A percentile compares a stretch with the other conserved stretches of the same genome.
Conservation (phyloP, 1,140 invertebrate genomes). For the Lepidotrigona ventralis region DNA sequence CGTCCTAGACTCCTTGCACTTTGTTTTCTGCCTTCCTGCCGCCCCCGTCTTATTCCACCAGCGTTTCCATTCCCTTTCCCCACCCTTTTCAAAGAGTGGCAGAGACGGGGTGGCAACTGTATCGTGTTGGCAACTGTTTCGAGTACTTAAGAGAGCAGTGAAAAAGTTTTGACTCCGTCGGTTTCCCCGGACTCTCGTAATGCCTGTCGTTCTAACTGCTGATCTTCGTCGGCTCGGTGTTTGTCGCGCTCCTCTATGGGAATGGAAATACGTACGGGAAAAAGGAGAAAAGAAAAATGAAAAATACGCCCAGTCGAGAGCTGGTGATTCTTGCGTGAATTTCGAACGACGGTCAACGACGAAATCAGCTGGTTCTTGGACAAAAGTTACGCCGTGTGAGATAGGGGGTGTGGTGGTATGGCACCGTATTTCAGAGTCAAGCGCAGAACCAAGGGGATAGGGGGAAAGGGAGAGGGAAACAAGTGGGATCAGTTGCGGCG, state of each 20-base stretch:
- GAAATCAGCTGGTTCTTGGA: constrained; percentile 15
- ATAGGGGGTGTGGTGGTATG: constrained; percentile 73
- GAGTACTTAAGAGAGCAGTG: constrained; percentile 60
- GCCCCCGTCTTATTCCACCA: constrained; percentile 11
- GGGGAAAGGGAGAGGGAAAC: constrained; percentile 56
- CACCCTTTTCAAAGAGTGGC: neutral
- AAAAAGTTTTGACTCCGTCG: constrained; percentile 53
- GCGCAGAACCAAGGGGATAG: constrained; percentile 65
- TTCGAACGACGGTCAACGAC: constrained; percentile 19
- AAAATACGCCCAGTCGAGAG: neutral
- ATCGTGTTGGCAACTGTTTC: constrained; percentile 64
- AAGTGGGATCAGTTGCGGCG: constrained; percentile 67
- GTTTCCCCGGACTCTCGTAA: neutral
- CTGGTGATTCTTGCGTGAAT: neutral
- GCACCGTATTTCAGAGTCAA: constrained; percentile 77
- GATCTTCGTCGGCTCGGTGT: neutral
- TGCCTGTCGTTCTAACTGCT: no score
- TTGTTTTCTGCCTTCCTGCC: constrained; percentile 27
- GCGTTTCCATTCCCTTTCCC: neutral
- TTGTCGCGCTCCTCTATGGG: neutral
- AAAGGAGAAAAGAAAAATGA: no score
- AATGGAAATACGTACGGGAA: no score
- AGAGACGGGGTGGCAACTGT: neutral
- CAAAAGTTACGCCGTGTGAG: constrained; percentile 62
- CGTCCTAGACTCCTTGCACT: constrained; percentile 31